A percentile compares a stretch with the other conserved stretches of the same genome.
Conservation (phyloP, 2,888 invertebrate species). For the Ochropacha duplaris region DNA sequence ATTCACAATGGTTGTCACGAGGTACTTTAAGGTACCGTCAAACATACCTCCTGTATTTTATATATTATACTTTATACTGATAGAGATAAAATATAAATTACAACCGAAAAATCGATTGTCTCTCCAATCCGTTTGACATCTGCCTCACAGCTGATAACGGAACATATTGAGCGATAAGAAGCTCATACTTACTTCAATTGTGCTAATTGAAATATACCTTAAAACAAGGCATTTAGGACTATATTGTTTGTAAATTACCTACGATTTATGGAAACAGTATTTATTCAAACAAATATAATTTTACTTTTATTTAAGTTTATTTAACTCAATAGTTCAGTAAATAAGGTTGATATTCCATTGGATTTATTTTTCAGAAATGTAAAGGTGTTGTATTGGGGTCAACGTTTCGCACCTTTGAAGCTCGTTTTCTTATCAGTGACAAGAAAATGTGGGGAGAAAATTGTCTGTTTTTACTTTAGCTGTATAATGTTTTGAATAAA, state of each 20-base stretch:
- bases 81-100: not conserved
- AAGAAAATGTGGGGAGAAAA: constrained; percentile 65
- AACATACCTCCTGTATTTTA: not conserved
- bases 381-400: constrained; percentile 55
- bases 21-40: no score
- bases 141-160: constrained; percentile 32
- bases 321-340: constrained; percentile 9
- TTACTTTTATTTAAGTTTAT: not conserved
- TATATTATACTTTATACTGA: not conserved
- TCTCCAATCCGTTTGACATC: constrained; percentile 23
- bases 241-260: constrained; percentile 10
- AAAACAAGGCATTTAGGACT: constrained; percentile 8
- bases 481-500: not conserved
- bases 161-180: constrained; percentile 21
- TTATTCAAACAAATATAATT: not conserved
- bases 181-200: constrained; percentile 5
- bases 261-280: not conserved
- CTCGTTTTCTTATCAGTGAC: constrained; percentile 65
- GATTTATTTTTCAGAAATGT: constrained; percentile 10
- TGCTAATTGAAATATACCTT: constrained; percentile 14
- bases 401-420: constrained; percentile 75
- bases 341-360: constrained; percentile 27
- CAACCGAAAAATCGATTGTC: constrained; percentile 29
- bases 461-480: constrained; percentile 20
- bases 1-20: no score